These are phyloP conservation scores for Polia nebulosa DNA, from an alignment of 2,888 invertebrate genomes.

Conservation along the genomic window DNA sequence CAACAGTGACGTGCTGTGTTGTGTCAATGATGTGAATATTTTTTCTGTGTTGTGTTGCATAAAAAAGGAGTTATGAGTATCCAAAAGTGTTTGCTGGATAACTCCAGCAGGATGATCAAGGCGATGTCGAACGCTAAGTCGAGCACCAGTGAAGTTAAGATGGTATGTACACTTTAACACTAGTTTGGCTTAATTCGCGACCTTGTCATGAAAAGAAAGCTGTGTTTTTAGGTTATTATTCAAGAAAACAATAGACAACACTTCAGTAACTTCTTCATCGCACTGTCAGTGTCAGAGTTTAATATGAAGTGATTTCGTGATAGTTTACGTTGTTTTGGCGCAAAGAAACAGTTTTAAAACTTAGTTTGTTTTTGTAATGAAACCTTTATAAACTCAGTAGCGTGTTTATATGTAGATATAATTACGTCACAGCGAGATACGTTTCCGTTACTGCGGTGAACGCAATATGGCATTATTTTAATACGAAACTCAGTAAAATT, in stretches of 20 bases:
- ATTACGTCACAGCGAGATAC: slow-evolving; percentile 57
- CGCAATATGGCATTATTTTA: slow-evolving; percentile 29
- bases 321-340: slow-evolving; percentile 37
- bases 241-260: slow-evolving; percentile 55
- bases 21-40: slow-evolving; percentile 85
- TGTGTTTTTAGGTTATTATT: slow-evolving; percentile 65
- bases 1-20: slow-evolving; percentile 77
- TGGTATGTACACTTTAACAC: slow-evolving; percentile 78
- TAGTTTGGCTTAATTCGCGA: slow-evolving; percentile 57
- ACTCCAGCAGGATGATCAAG: slow-evolving; percentile 90
- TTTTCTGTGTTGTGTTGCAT: slow-evolving; percentile 76
- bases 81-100: slow-evolving; percentile 90
- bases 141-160: slow-evolving; percentile 84
- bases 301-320: slow-evolving; percentile 25
- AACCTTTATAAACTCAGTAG: slow-evolving; percentile 13
- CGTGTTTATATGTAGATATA: slow-evolving; percentile 44
- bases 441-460: slow-evolving; percentile 48
- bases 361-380: slow-evolving; percentile 24
- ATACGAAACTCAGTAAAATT: slow-evolving; percentile 23
- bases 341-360: slow-evolving; percentile 27
- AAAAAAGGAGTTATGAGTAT: slow-evolving; percentile 87
- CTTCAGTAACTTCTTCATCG: slow-evolving; percentile 49
- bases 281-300: slow-evolving; percentile 31
- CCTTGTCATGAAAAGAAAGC: slow-evolving; percentile 66
- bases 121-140: slow-evolving; percentile 89